Conservation (phyloP, 2,888 invertebrate species). For the Digitonthophagus gazella region DNA sequence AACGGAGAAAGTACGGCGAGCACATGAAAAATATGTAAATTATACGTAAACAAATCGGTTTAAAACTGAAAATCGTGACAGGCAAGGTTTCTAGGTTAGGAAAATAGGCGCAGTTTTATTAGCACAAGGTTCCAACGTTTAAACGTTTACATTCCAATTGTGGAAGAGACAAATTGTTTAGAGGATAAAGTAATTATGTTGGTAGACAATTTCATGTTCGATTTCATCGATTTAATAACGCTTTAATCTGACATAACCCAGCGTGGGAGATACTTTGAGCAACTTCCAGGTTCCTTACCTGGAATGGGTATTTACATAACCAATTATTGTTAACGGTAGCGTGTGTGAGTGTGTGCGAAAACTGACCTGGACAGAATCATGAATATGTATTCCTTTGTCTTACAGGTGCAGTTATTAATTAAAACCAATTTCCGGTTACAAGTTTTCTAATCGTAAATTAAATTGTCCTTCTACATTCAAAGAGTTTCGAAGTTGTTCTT, state of each 20-base stretch:
- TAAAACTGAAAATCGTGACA: neutral
- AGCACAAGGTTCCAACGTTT: neutral
- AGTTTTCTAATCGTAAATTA: neutral
- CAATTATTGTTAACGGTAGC: neutral
- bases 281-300: neutral
- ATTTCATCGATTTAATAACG: neutral
- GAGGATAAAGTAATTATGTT: neutral
- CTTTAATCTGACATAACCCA: neutral
- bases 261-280: neutral
- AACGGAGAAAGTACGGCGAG: neutral
- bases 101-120: neutral
- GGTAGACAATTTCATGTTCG: neutral
- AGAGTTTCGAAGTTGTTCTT: neutral
- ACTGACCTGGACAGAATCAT: neutral
- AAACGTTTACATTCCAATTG: neutral
- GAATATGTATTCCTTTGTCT: neutral
- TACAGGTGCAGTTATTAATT: neutral
- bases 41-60: neutral
- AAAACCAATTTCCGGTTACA: neutral
- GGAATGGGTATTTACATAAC: neutral
- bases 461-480: neutral
- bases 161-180: neutral
- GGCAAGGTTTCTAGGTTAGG: neutral
- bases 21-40: neutral
- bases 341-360: neutral